Base-by-base conservation (phyloP, 2,113 vertebrate species). In the Rhombomys opimus region DNA sequence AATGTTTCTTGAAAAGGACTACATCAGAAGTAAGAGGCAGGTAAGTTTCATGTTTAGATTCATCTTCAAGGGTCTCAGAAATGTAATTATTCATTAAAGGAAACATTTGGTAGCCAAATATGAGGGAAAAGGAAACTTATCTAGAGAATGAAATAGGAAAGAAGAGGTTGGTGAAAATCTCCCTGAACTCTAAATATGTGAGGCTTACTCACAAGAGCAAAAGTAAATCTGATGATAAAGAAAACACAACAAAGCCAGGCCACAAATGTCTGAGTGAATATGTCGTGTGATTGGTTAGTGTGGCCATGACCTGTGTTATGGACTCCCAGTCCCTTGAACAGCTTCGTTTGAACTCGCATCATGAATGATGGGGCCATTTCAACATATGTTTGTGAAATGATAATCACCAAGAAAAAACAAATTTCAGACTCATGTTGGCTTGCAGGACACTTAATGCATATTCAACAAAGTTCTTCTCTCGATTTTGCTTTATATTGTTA, bases 131-230 rank as follows among this genome's bases (percentile, higher is more conserved):
- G 32, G 32, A 57, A 93, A 63, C 5, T 13, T 87, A 8, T n/a
- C n/a, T 41, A 95, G 25, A 35, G 25, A 96, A 81, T 70, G 32
- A 85, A 32, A 82, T 93, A 9, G 38, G 68, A 84, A 94, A 94
- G 50, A 73, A 87, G 50, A 93, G 13, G 12, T 18, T 54, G 54
- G 82, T 32, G 73, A 77, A 92, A 38, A 59, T 3, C 38, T 70
- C 14, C 13, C n/a, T n/a, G 11, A 77, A 76, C n/a, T 20, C 20
- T 65, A 95, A 87, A 90, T 93, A 81, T 87, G 10, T 80, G 35
- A 4, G 15, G 5, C 57, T 87, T 46, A 35, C 65, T 22, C 38
- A 22, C 17, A 54, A 54, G 5, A 70, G 50, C 65, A 70, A 70
- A 70, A 54, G 50, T 23, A 54, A 87, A 35, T n/a, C 12, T 70